Evolutionary conservation across 2,113 vertebrate genomes (phyloP), one percentile per base, ranked within the genome.

Genomic region (Apeltes quadracus): DNA sequence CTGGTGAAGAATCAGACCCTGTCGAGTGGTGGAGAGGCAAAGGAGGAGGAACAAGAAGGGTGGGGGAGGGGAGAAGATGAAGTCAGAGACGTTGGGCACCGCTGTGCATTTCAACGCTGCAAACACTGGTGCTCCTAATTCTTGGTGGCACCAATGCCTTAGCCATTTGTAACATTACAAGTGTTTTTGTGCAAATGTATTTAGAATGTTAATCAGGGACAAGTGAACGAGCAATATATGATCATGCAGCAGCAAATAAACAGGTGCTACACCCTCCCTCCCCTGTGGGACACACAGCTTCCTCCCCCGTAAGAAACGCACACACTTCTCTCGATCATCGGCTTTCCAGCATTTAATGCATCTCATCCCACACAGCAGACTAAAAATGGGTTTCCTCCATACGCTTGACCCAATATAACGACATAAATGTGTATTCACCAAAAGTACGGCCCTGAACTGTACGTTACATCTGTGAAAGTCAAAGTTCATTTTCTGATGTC

Each of bases 1-100:
- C 93, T 98, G 97, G 76, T 99, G 96, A 51, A 99, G 95, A 71
- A 98, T 96, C 83, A 98, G 87, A 82, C 97, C 96, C 98, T 99
- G 91, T 3, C 36, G 25, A 65, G 1, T 25, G 25, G n/a, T 1
- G 23, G 4, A 50, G 27, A 58, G 18, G 27, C 13, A 61, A 14
- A 57, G 7, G 1, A 43, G 32, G 32, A 34, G 32, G 32, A 51
- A 14, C 4, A 32, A 20, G 29, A 16, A 25, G 2, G 29, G 46
- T 12, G 64, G 38, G n/a, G n/a, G n/a, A n/a, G n/a, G 4, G 41
- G 51, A 16, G 34, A 48, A 27, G 27, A 44, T 3, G 32, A 46
- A n/a, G 14, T 58, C 2, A 27, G 29, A 8, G 39, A 58, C 29
- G 34, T 22, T 2, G 44, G 50, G 22, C 10, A 22, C 25, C 44